Evolutionary conservation across 2,888 invertebrate genomes (phyloP).

Genomic region (Branchinecta sandiegonensis): DNA sequence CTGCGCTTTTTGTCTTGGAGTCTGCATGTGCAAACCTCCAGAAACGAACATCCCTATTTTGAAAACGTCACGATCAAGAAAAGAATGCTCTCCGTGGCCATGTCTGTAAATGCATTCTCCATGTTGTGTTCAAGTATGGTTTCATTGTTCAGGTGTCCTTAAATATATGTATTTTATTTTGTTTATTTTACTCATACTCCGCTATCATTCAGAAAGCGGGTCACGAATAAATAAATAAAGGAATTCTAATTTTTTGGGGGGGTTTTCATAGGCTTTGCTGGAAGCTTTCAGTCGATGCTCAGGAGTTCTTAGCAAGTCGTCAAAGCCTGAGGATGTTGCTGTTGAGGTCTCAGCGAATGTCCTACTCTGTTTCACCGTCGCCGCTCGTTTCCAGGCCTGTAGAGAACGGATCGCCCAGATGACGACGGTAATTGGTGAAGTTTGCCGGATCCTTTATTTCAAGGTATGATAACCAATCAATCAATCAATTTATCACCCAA

Average conservation of each 20-base stretch:
- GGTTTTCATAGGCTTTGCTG: slow-evolving; percentile 43
- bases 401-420: slow-evolving; percentile 70
- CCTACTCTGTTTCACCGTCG: slow-evolving; percentile 85
- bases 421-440: slow-evolving; percentile 70
- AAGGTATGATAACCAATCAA: slow-evolving; percentile 55
- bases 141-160: no score
- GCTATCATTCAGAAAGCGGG: no score
- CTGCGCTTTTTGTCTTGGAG: no score
- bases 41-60: no score
- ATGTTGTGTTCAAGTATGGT: no score
- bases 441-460: slow-evolving; percentile 69
- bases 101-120: no score
- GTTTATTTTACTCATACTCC: no score
- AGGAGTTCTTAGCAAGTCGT: slow-evolving; percentile 65
- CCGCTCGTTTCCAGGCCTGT: slow-evolving; percentile 81
- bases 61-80: no score
- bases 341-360: slow-evolving; percentile 85
- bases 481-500: background rate
- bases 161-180: no score
- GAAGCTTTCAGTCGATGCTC: slow-evolving; percentile 90
- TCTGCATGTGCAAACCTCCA: no score
- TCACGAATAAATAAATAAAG: no score
- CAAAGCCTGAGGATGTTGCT: slow-evolving; percentile 58
- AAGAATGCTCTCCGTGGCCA: no score
- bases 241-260: background rate